Conservation (phyloP, 1,140 invertebrate species). For the Dreissena polymorpha region DNA sequence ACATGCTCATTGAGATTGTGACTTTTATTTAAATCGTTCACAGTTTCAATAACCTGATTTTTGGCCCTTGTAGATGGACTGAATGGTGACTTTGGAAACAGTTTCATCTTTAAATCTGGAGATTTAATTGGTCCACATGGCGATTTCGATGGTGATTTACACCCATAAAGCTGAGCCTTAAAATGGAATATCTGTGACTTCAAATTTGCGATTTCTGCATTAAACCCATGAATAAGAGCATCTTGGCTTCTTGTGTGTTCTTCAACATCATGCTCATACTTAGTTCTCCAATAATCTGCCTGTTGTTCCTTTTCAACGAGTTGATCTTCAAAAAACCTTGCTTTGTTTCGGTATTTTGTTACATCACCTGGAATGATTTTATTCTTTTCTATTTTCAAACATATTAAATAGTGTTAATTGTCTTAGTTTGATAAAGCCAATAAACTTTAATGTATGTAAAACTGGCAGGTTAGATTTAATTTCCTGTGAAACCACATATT, state of each 20-base stretch:
- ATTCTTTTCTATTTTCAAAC: too few species aligned
- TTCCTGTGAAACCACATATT: too few species aligned
- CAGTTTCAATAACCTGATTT: too few species aligned
- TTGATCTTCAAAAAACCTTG: conserved; percentile 51
- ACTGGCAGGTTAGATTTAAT: too few species aligned
- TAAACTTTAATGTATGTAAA: too few species aligned
- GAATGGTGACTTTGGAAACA: conserved; percentile 39
- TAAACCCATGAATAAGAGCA: conserved; percentile 50
- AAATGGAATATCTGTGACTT: conserved; percentile 40
- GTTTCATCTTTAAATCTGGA: conserved; percentile 29
- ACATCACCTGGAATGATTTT: conserved; percentile 18
- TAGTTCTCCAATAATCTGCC: conserved; percentile 13
- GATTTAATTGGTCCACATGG: conserved; percentile 27
- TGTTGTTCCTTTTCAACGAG: conserved; percentile 37
- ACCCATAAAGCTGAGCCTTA: conserved; percentile 36
- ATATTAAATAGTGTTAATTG: too few species aligned
- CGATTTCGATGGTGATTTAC: conserved; percentile 33
- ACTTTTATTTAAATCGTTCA: neutral
- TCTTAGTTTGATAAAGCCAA: too few species aligned
- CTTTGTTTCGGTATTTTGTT: conserved; percentile 42
- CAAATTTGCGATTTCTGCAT: conserved; percentile 43
- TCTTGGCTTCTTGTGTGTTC: conserved; percentile 36
- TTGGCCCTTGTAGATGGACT: neutral
- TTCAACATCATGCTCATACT: conserved; percentile 25
- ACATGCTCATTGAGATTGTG: conserved; percentile 35